Evolutionary conservation across 2,113 vertebrate species (phyloP).

Genomic region (Hippocampus comes): DNA sequence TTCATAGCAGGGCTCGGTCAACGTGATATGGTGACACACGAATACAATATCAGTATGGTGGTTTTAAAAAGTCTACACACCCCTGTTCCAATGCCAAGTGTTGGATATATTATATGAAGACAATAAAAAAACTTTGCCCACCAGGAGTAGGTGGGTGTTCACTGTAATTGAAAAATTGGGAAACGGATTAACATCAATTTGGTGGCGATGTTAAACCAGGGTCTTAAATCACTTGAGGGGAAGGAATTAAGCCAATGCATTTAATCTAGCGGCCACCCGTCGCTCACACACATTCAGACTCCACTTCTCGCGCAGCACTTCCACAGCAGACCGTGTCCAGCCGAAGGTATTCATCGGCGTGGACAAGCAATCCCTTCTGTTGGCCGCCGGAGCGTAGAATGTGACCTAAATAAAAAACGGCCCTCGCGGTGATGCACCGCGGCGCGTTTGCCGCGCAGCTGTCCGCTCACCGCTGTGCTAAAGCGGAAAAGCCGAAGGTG

Average conservation of each 20-base stretch:
- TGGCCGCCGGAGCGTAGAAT: conserved; percentile 57
- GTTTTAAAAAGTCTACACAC: too few species aligned
- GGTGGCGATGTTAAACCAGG: conserved; percentile 19
- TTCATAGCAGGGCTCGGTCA: too few species aligned
- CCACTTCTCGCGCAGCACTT: conserved; percentile 42
- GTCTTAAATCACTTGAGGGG: conserved; percentile 26
- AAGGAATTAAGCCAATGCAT: conserved; percentile 31
- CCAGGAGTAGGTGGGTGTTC: too few species aligned
- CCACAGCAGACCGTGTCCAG: conserved; percentile 45
- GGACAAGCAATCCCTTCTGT: conserved; percentile 61
- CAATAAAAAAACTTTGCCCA: too few species aligned
- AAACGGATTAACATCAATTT: conserved; percentile 42
- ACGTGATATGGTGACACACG: too few species aligned
- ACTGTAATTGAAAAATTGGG: conserved; percentile 34
- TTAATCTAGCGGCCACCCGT: conserved; percentile 14
- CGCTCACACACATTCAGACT: background rate
- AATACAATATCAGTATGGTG: too few species aligned
- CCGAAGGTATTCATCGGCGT: conserved; percentile 61
- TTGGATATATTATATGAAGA: too few species aligned
- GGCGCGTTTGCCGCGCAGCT: conserved; percentile 64
- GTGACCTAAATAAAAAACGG: conserved; percentile 70
- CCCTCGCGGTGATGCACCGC: conserved; percentile 55
- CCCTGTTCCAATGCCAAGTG: too few species aligned
- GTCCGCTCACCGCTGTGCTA: conserved; percentile 54
- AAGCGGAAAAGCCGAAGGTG: conserved; percentile 61